Evolutionary conservation across 2,888 invertebrate genomes (phyloP), one percentile per base, ranked within the genome.

Genomic region (Apotomis turbidana): DNA sequence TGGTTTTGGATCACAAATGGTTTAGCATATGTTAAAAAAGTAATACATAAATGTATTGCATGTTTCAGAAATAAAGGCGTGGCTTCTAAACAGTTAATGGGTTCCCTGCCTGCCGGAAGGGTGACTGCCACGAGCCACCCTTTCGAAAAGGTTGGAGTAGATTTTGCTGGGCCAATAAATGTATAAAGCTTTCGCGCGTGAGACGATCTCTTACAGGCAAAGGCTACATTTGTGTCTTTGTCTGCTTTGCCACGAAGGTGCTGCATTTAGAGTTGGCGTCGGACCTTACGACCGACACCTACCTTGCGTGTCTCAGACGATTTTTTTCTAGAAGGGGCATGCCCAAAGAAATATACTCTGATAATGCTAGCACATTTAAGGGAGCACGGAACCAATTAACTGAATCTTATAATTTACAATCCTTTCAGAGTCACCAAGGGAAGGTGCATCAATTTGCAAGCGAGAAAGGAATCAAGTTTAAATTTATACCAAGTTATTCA

Each of bases 401-500:
- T 10, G 68, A 68, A 46, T 12, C 71, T 9, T 68, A 51, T 10
- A 12, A 27, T n/a, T 12, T 74, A n/a, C 57, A 71, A 10, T 38
- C 13, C 13, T 70, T 62, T 5, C 10, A 55, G 9, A n/a, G 5
- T n/a, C 68, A 68, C 54, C 68, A 59, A 10, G 51, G 27, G 13
- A 12, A 8, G 15, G 63, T 74, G n/a, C 57, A 68, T 10, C 6
- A 41, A 5, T 57, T 44, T 13, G n/a, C 57, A 36, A 49, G 67
- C 0, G 12, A 70, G 27, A 71, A 70, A 38, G 73, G 70, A 41
- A 74, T 78, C 38, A 5, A 68, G 3, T 83, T 82, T 77, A 68
- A 79, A 13, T 81, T 80, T 59, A 80, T 78, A 57, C 80, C 81
- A 1, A 74, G 78, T 10, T 75, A 75, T 55, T 77, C 79, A 12